Conservation (phyloP, 2,113 vertebrate species). For the Cynopterus brachyotis region DNA sequence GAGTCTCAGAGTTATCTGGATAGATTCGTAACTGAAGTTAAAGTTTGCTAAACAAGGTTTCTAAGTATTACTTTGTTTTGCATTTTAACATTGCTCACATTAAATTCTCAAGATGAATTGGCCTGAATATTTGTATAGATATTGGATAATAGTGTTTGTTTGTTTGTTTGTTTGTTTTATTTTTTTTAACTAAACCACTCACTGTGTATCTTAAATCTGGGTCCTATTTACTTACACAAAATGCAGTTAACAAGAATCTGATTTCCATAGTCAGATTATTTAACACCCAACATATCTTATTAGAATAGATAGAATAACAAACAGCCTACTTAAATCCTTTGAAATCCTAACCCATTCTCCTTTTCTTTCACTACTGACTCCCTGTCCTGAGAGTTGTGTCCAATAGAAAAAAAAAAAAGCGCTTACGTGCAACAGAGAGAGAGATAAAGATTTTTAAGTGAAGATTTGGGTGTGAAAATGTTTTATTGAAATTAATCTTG, state of each 20-base stretch:
- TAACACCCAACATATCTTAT: background rate
- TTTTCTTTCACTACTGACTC: background rate
- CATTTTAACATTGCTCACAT: background rate
- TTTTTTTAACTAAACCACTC: background rate
- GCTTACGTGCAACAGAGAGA: no score
- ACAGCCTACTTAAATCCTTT: background rate
- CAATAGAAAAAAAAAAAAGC: background rate
- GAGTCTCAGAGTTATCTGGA: background rate
- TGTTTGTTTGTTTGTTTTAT: no score
- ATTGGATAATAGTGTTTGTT: background rate
- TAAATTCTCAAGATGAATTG: conserved; percentile 24
- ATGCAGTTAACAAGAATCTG: background rate
- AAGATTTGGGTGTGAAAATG: background rate
- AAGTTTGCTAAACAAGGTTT: background rate
- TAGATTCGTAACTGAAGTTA: background rate
- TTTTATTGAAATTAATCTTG: background rate
- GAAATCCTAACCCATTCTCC: background rate
- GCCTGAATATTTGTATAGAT: background rate
- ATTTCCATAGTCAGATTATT: conserved; percentile 30
- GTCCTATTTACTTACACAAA: background rate
- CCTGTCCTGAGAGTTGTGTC: background rate
- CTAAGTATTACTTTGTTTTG: background rate
- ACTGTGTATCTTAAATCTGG: background rate
- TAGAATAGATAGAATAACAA: background rate
- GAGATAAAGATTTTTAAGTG: background rate